A percentile compares a stretch with the other conserved stretches of the same genome.
Conservation (phyloP, 1,140 invertebrate genomes). For the Pseudomyrmex pallidus region DNA sequence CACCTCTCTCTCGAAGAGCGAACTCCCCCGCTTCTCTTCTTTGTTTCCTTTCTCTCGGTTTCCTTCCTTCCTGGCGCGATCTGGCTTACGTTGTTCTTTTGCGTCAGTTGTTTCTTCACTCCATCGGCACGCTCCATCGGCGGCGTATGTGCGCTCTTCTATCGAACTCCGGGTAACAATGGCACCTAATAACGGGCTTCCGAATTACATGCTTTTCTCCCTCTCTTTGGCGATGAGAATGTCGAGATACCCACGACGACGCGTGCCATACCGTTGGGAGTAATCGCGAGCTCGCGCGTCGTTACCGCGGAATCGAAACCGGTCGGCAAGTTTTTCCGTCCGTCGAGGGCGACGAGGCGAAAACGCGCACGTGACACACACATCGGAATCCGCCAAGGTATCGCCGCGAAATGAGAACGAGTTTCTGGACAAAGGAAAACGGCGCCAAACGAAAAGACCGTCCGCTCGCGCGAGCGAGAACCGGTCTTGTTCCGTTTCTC, state of each 20-base stretch:
- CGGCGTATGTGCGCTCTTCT: constrained; percentile 20
- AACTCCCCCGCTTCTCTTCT: constrained; percentile 10
- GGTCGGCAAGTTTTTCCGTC: constrained; percentile 42
- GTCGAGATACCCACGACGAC: neutral
- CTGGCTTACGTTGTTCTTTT: constrained; percentile 14
- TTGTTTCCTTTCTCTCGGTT: neutral
- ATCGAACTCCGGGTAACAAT: constrained; percentile 75
- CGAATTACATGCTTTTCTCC: constrained; percentile 72
- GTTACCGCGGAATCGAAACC: constrained; percentile 67
- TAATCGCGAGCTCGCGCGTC: constrained; percentile 55
- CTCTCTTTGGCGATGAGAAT: constrained; percentile 11
- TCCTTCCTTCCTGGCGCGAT: neutral
- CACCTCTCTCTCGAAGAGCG: neutral
- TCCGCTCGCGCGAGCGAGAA: neutral
- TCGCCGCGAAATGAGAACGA: constrained; percentile 40
- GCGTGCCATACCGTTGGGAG: constrained; percentile 38
- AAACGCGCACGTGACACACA: constrained; percentile 7
- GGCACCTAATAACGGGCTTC: constrained; percentile 75
- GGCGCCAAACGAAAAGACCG: neutral
- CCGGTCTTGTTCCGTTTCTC: constrained; percentile 30
- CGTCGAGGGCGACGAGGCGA: neutral
- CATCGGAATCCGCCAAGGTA: constrained; percentile 23
- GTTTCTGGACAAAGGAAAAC: constrained; percentile 50
- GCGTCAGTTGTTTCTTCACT: constrained; percentile 48
- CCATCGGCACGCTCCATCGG: constrained; percentile 35